phyloP scores from a whole-genome alignment of 2,113 vertebrate genomes.

The Mugil cephalus region DNA sequence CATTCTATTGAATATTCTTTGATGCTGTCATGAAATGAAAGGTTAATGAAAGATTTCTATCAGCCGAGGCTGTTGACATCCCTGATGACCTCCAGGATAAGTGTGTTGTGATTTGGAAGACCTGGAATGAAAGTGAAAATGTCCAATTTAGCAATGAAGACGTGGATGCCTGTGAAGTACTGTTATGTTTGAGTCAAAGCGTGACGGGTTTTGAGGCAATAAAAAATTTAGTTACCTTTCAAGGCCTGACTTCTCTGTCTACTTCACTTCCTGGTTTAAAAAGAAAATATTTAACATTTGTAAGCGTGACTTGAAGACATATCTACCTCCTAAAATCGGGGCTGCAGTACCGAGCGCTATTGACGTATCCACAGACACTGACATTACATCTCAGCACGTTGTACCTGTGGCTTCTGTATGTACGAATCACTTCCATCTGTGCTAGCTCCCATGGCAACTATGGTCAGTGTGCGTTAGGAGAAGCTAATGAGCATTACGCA shows the following conservation, averaged over 20 bases:
- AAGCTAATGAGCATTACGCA: slow-evolving; percentile 12
- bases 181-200: slow-evolving; percentile 28
- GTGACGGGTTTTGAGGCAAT: slow-evolving; percentile 26
- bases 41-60: slow-evolving; percentile 73
- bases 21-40: slow-evolving; percentile 46
- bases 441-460: slow-evolving; percentile 66
- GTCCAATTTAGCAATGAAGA: slow-evolving; percentile 49
- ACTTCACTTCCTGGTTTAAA: slow-evolving; percentile 3
- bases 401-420: slow-evolving; percentile 28
- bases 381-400: slow-evolving; percentile 22
- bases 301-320: not conserved
- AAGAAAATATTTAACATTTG: slow-evolving; percentile 1
- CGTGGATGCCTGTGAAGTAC: not conserved
- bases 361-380: not conserved
- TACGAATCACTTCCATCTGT: not conserved
- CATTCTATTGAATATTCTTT: slow-evolving; percentile 52
- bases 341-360: not conserved
- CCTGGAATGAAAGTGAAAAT: slow-evolving; percentile 51
- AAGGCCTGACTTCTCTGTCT: slow-evolving; percentile 13
- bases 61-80: slow-evolving; percentile 60
- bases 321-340: not conserved
- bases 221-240: slow-evolving; percentile 54
- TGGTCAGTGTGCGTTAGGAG: slow-evolving; percentile 11
- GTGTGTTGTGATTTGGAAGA: slow-evolving; percentile 20
- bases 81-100: slow-evolving; percentile 64